Evolutionary conservation across 2,797 vertebrate species (phyloP).

Genomic region (Girardinus metallicus): DNA sequence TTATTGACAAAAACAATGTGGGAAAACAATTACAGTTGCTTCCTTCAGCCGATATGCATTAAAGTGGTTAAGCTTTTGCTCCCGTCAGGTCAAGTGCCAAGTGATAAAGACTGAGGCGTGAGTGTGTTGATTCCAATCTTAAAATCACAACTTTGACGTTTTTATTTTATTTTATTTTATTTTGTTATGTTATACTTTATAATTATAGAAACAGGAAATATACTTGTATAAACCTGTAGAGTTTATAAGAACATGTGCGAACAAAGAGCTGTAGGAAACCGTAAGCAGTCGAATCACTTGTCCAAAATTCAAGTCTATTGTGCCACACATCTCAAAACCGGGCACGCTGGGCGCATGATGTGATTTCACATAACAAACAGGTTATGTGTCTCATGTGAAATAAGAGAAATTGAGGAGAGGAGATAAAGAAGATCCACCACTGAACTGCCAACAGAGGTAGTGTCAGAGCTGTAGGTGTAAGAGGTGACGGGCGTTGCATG

Average conservation of each 20-base stretch:
- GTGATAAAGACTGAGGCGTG: not conserved
- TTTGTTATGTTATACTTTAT: not conserved
- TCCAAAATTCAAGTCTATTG: not conserved
- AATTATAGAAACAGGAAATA: not conserved
- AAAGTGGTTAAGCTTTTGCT: no score
- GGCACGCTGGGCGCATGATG: not conserved
- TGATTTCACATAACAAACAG: not conserved
- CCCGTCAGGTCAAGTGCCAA: no score
- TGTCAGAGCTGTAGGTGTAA: not conserved
- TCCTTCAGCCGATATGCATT: no score
- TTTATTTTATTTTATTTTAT: not conserved
- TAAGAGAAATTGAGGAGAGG: not conserved
- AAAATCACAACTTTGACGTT: not conserved
- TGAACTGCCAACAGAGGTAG: not conserved
- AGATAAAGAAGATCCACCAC: not conserved
- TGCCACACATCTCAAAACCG: not conserved
- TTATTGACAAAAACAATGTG: no score
- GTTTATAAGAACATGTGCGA: not conserved
- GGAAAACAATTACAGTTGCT: no score
- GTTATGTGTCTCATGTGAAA: not conserved
- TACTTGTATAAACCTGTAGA: not conserved
- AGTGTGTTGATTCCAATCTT: not conserved
- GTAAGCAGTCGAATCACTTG: not conserved
- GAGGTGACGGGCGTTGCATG: not conserved
- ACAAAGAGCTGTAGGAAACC: not conserved